Evolutionary conservation across 2,113 vertebrate species (phyloP).

Genomic region (Pseudonaja textilis): DNA sequence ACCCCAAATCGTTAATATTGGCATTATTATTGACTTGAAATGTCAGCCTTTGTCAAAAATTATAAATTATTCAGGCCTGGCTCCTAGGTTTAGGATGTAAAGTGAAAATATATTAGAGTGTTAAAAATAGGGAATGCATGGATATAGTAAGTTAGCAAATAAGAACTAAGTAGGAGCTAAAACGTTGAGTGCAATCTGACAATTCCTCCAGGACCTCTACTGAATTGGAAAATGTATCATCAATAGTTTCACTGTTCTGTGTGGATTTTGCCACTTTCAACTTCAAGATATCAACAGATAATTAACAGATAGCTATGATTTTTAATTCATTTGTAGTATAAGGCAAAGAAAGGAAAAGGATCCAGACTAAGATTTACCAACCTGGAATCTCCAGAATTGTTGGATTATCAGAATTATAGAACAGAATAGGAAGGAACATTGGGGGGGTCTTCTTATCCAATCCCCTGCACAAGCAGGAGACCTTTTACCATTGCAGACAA

Average conservation of each 20-base stretch:
- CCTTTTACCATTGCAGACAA: neutral
- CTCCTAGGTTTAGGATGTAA: neutral
- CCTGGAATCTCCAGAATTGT: neutral
- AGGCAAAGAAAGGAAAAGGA: neutral
- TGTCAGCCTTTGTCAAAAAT: neutral
- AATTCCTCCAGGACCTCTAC: neutral
- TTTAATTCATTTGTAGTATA: neutral
- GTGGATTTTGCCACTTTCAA: neutral
- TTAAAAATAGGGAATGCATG: neutral
- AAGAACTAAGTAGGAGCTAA: neutral
- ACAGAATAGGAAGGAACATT: neutral
- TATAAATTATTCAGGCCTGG: neutral
- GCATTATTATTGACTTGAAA: neutral
- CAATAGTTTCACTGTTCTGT: neutral
- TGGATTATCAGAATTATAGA: neutral
- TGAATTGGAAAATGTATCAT: neutral
- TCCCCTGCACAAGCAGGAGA: neutral
- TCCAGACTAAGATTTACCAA: neutral
- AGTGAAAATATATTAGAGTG: neutral
- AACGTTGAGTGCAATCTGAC: neutral
- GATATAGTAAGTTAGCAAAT: neutral
- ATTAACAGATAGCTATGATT: no score
- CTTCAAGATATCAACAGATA: no score
- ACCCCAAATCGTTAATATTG: neutral
- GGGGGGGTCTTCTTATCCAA: neutral